Conservation (phyloP, 1,140 invertebrate genomes). For the Drosophila parabipectinata region DNA sequence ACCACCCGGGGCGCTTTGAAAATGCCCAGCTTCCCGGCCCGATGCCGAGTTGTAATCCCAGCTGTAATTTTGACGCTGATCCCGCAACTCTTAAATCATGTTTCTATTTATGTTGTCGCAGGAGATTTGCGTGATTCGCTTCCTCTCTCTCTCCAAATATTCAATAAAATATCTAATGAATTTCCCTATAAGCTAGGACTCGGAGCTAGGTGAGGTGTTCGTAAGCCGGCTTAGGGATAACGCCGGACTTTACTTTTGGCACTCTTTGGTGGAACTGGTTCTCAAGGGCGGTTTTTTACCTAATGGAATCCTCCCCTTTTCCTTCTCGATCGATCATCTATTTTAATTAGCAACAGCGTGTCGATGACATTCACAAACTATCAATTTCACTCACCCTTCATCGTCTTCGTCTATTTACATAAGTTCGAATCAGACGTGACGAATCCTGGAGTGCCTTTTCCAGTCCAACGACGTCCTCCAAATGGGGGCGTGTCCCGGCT, state of each 20-base stretch:
- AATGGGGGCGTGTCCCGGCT: conserved; percentile 55
- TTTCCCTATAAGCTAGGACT: conserved; percentile 21
- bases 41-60: conserved; percentile 71
- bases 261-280: conserved; percentile 40
- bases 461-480: conserved; percentile 14
- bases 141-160: neutral
- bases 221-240: conserved; percentile 68
- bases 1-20: conserved; percentile 63
- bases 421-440: conserved; percentile 69
- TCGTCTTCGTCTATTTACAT: conserved; percentile 64
- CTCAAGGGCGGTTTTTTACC: conserved; percentile 71
- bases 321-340: conserved; percentile 72
- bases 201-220: conserved; percentile 53
- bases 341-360: conserved; percentile 83
- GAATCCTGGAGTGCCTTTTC: conserved; percentile 71
- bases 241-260: conserved; percentile 46
- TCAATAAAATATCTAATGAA: conserved; percentile 22
- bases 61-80: conserved; percentile 81
- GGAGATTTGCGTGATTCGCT: conserved; percentile 74
- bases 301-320: conserved; percentile 25
- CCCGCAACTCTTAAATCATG: conserved; percentile 80
- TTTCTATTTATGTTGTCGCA: conserved; percentile 83
- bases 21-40: conserved; percentile 37
- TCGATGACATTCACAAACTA: conserved; percentile 81
- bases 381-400: conserved; percentile 69